Base-by-base conservation (phyloP, 2,888 invertebrate genomes). In the Athripsodes cinereus region DNA sequence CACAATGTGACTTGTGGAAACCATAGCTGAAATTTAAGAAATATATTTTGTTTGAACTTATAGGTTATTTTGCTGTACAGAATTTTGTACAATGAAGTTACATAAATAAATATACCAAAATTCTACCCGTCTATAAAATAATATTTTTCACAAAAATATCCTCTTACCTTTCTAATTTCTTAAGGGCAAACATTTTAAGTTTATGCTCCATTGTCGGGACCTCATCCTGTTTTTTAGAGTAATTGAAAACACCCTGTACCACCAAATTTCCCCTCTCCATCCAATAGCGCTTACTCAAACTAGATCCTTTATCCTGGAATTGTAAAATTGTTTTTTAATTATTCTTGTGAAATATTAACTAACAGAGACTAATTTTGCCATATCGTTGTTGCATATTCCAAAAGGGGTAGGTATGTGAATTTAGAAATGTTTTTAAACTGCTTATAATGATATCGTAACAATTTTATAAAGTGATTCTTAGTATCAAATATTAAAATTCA, bases 251-350 rank as follows among this genome's bases (percentile, higher is more conserved):
- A 49, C 86, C 86, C 73, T 86, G 86, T 1, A 91, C 86, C 10
- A 90, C 80, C 10, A 91, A 78, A 66, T 85, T 86, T 3, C 90
- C 89, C 64, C 86, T 78, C 66, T 89, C 87, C 73, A 88, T 80
- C 90, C 90, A 90, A 70, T 85, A 90, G 20, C 85, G 82, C 64
- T 85, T 85, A 44, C 81, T 80, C 34, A 90, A 76, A 65, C 85
- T 85, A 19, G 82, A 78, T 18, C 83, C 84, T 69, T 85, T 85
- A 69, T 90, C 87, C 74, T 82, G 69, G 64, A 81, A 70, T 34
- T 3, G n/a, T n/a, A n/a, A n/a, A n/a, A n/a, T n/a, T n/a, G n/a
- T n/a, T n/a, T n/a, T 13, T 10, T 10, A 34, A 34, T 34, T 10
- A 34, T 34, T 13, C 8, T 34, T 34, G 13, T 34, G 8, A 34